phyloP scores from a whole-genome alignment of 64 coral and sea anemone genomes.

The Astreopora myriophthalma region DNA sequence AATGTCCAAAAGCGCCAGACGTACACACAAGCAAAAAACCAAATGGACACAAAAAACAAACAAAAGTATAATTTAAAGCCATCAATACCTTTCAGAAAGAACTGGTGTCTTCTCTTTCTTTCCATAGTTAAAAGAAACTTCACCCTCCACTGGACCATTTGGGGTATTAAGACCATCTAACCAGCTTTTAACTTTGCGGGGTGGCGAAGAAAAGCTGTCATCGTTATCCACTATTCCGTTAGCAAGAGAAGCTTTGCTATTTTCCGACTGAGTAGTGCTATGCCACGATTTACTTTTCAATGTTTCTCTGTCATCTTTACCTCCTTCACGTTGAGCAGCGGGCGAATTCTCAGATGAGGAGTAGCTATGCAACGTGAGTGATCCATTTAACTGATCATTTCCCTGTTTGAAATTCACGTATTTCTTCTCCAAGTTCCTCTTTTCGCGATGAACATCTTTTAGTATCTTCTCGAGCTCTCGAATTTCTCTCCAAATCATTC shows the following conservation, averaged over 20 bases:
- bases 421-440: slow-evolving; percentile 88
- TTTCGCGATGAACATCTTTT: slow-evolving; percentile 90
- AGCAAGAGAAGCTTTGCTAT: neutral
- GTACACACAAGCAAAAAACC: neutral
- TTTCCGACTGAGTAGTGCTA: slow-evolving; percentile 13
- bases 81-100: neutral
- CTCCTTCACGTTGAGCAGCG: neutral
- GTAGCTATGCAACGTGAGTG: slow-evolving; percentile 41
- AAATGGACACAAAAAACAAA: neutral
- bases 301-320: neutral
- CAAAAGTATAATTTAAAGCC: too few relatives aligned
- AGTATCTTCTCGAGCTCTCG: slow-evolving; percentile 89
- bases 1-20: neutral
- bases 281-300: slow-evolving; percentile 45
- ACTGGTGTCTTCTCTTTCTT: neutral
- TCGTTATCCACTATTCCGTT: neutral
- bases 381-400: slow-evolving; percentile 50
- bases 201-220: slow-evolving; percentile 15
- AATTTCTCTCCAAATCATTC: slow-evolving; percentile 88
- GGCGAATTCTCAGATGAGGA: slow-evolving; percentile 34
- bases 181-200: slow-evolving; percentile 33
- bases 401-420: slow-evolving; percentile 80
- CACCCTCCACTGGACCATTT: neutral
- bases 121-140: neutral
- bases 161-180: slow-evolving; percentile 1